Evolutionary conservation across 2,797 vertebrate species (phyloP), one percentile per base, ranked within the genome.

Genomic region (Trachurus trachurus): DNA sequence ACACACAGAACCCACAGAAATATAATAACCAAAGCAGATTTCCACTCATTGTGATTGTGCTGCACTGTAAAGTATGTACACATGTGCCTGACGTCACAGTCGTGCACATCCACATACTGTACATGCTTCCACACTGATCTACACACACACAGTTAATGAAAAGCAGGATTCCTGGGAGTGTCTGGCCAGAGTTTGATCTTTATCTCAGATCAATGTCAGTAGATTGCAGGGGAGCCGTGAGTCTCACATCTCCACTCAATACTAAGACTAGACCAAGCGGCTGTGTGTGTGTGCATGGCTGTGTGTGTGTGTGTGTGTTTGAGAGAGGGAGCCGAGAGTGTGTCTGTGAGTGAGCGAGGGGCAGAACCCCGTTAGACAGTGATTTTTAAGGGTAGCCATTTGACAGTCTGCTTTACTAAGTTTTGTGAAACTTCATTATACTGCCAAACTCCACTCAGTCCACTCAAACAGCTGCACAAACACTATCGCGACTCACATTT

Each of bases 121-220:
- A 12, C 34, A 61, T 31, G 16, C 59, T 60, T 44, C 37, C 66
- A 8, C 37, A 29, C n/a, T 6, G 9, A 39, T 47, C 22, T 16
- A 63, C 59, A 65, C 63, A 74, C 26, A 50, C 47, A 63, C 10
- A 22, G 76, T 66, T 85, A 87, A 75, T 90, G 84, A 91, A 91
- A 87, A 87, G 82, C 76, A 87, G 73, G 70, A 85, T 88, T 88
- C 83, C 81, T 89, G 74, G 34, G 71, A 90, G 85, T 52, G 80
- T 86, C 76, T 87, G 77, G 74, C 74, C 74, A 76, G 67, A 79
- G 82, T 87, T 72, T 83, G 85, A 88, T 92, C 87, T 77, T 85
- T 84, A 74, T 84, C 78, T 82, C 74, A 85, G 89, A 92, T 93
- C 90, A 91, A 93, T 91, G 86, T 76, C 70, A 86, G 82, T 63